Conservation (phyloP, 1,140 invertebrate genomes). For the Triops cancriformis region DNA sequence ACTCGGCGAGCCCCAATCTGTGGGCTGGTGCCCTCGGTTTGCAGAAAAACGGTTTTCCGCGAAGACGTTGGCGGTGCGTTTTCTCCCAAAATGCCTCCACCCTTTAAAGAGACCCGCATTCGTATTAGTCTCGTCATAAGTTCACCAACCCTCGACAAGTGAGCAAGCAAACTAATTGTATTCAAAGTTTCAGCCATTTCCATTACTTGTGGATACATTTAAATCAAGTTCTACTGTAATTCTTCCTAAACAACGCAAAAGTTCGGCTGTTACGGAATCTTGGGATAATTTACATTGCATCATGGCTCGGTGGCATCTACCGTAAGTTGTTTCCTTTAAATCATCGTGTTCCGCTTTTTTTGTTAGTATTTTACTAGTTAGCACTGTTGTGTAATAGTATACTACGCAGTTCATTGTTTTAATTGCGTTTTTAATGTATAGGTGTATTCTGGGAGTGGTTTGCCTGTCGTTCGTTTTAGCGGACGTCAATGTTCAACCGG, state of each 20-base stretch:
- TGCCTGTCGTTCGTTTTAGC: not conserved
- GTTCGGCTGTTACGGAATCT: not conserved
- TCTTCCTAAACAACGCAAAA: no score
- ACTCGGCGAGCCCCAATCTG: not conserved
- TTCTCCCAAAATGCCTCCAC: not conserved
- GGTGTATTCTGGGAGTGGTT: conserved; percentile 1
- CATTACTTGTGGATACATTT: no score
- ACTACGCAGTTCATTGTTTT: no score
- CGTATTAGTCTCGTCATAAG: not conserved
- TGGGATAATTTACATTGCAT: not conserved
- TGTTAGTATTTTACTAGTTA: not conserved
- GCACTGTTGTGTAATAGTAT: no score
- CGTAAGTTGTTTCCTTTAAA: not conserved
- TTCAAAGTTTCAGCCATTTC: not conserved
- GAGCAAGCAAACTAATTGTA: not conserved
- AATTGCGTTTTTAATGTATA: not conserved
- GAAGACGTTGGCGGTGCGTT: not conserved
- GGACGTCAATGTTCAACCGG: not conserved
- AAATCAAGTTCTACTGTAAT: no score
- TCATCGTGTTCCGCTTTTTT: not conserved
- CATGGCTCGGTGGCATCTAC: not conserved
- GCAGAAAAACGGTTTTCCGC: not conserved
- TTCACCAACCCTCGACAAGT: not conserved
- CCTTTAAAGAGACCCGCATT: not conserved
- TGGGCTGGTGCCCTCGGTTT: not conserved